A percentile compares a stretch with the other conserved stretches of the same genome.
phyloP scores from a whole-genome alignment of 2,797 vertebrate species.

The Enteromius thamalakanensis region DNA sequence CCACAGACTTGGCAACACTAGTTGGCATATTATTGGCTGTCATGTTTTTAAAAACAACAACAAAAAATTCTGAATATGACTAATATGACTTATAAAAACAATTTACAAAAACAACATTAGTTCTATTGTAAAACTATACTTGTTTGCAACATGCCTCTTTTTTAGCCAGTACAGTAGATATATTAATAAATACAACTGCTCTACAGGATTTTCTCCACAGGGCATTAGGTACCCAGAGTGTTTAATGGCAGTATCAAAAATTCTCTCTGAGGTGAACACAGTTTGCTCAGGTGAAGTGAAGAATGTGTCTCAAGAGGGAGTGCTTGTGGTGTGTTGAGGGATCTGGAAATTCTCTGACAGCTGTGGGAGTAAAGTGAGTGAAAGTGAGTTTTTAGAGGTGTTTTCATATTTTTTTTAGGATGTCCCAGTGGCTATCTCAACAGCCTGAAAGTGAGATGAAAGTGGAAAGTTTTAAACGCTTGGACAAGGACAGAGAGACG shows the following conservation, averaged over 20 bases:
- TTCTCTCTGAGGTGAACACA: slow-evolving; percentile 12
- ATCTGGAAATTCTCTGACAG: slow-evolving; percentile 28
- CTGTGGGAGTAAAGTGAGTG: slow-evolving; percentile 5
- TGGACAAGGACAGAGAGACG: slow-evolving; percentile 25
- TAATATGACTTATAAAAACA: not conserved
- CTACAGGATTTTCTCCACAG: not conserved
- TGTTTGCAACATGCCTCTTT: not conserved
- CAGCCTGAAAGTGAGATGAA: slow-evolving; percentile 34
- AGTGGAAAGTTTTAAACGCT: slow-evolving; percentile 20
- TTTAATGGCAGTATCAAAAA: not conserved
- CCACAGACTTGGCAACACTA: not conserved
- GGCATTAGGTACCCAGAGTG: not conserved
- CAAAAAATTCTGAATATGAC: not conserved
- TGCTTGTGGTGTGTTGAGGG: not conserved
- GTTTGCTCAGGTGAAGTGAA: slow-evolving; percentile 15
- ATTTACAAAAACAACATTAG: not conserved
- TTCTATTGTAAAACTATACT: not conserved
- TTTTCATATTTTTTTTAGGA: slow-evolving; percentile 3
- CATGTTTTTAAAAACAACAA: not conserved
- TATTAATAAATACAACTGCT: slow-evolving; percentile 7
- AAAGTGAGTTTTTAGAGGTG: not conserved
- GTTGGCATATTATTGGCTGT: not conserved
- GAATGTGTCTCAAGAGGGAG: not conserved
- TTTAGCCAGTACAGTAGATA: not conserved
- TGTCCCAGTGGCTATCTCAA: slow-evolving; percentile 12